Evolutionary conservation across 2,113 vertebrate genomes (phyloP).

Genomic region (Paramisgurnus dabryanus): DNA sequence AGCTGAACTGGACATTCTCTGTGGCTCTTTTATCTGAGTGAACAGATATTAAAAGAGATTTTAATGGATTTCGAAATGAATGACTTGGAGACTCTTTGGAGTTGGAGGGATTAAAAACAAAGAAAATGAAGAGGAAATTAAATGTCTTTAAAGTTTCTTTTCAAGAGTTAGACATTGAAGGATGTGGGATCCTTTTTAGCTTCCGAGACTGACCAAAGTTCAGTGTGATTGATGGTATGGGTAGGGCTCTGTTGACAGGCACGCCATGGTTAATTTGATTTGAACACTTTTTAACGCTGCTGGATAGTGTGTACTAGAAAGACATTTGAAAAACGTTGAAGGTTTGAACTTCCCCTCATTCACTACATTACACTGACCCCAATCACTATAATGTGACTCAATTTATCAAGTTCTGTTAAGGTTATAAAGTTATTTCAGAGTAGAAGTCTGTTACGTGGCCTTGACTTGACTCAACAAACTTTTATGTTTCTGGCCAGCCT

Average conservation of each 20-base stretch:
- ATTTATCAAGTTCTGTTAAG: no score
- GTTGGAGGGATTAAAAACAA: not conserved
- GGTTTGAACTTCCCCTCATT: slow-evolving; percentile 36
- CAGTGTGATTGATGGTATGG: slow-evolving; percentile 64
- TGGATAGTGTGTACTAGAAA: slow-evolving; percentile 64
- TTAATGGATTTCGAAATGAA: not conserved
- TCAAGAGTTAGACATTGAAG: slow-evolving; percentile 19
- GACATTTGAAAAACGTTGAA: slow-evolving; percentile 56
- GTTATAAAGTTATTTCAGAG: no score
- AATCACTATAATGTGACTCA: not conserved
- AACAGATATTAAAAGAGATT: slow-evolving; percentile 59
- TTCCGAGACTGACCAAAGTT: slow-evolving; percentile 62
- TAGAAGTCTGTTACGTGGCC: not conserved
- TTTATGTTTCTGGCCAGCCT: no score
- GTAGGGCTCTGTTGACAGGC: slow-evolving; percentile 61
- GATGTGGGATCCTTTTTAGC: slow-evolving; percentile 51
- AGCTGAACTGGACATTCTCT: slow-evolving; percentile 89
- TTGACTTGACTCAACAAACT: no score
- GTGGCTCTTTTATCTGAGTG: slow-evolving; percentile 87
- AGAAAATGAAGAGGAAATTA: not conserved
- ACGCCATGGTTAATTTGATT: slow-evolving; percentile 70
- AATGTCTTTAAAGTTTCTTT: not conserved
- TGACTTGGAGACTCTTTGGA: not conserved
- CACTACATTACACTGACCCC: not conserved
- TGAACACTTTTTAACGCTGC: slow-evolving; percentile 58